These are phyloP conservation scores for Kryptolebias marmoratus DNA, from an alignment of 2,113 vertebrate genomes.

Conservation along the genomic window DNA sequence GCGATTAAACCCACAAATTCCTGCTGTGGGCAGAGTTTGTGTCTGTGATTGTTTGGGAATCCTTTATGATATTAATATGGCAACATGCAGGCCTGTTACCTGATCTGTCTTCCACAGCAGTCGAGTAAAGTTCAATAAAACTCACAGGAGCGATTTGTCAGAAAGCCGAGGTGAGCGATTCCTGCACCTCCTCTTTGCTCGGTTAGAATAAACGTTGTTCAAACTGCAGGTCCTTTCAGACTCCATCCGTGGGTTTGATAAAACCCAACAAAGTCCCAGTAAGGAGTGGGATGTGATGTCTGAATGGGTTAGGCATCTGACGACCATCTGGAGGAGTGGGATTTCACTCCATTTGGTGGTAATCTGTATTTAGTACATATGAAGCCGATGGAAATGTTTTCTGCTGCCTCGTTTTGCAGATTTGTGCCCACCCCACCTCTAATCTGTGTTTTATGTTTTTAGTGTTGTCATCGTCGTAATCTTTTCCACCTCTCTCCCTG, in stretches of 20 bases:
- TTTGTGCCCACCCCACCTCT: slow-evolving; percentile 2
- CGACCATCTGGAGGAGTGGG: slow-evolving; percentile 12
- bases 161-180: too few species aligned
- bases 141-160: too few species aligned
- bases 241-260: not conserved
- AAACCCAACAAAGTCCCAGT: not conserved
- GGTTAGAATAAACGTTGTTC: too few species aligned
- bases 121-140: too few species aligned
- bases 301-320: slow-evolving; percentile 7
- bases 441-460: slow-evolving; percentile 3
- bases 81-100: too few species aligned
- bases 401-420: not conserved
- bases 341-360: not conserved
- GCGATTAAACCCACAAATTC: too few species aligned
- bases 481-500: not conserved
- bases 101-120: too few species aligned
- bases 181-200: too few species aligned
- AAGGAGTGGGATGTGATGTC: not conserved
- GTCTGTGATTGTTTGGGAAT: too few species aligned
- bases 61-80: too few species aligned
- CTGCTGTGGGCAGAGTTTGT: too few species aligned
- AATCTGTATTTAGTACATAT: slow-evolving; percentile 2
- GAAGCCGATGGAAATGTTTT: not conserved
- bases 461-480: slow-evolving; percentile 3
- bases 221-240: not conserved